Conservation (phyloP, 2,888 invertebrate species). For the Hydriomena furcata region DNA sequence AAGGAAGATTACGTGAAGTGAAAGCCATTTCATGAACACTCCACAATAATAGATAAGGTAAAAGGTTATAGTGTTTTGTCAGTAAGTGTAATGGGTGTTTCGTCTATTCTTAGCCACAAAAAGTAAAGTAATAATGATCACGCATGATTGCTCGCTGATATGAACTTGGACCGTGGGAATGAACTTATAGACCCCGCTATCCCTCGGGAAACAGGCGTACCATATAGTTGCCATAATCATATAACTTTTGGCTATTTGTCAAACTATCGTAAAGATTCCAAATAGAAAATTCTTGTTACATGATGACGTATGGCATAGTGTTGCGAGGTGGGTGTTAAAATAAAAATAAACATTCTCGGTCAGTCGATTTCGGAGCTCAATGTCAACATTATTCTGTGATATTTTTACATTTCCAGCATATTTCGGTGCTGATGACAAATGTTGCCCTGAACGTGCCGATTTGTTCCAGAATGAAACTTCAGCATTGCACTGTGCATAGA, state of each 20-base stretch:
- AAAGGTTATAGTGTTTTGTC: conserved; percentile 13
- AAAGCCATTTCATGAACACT: conserved; percentile 14
- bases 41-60: conserved; percentile 19
- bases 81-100: conserved; percentile 18
- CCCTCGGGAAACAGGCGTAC: background rate
- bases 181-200: background rate
- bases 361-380: conserved; percentile 65
- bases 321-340: conserved; percentile 62
- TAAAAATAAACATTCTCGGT: conserved; percentile 74
- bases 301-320: conserved; percentile 55
- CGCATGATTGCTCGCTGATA: conserved; percentile 26
- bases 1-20: conserved; percentile 14
- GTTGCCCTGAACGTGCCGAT: conserved; percentile 8
- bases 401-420: conserved; percentile 43
- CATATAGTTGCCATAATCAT: conserved; percentile 5
- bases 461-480: conserved; percentile 11
- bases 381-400: conserved; percentile 64
- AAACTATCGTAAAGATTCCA: conserved; percentile 52
- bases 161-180: conserved; percentile 31
- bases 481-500: background rate
- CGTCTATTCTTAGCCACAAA: conserved; percentile 18
- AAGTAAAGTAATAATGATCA: conserved; percentile 31
- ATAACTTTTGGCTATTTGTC: conserved; percentile 41
- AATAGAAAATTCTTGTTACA: conserved; percentile 67
- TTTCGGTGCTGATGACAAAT: conserved; percentile 25